Evolutionary conservation across 64 coral and sea anemone genomes (phyloP), one percentile per base, ranked within the genome.

Genomic region (Cladopsammia gracilis): DNA sequence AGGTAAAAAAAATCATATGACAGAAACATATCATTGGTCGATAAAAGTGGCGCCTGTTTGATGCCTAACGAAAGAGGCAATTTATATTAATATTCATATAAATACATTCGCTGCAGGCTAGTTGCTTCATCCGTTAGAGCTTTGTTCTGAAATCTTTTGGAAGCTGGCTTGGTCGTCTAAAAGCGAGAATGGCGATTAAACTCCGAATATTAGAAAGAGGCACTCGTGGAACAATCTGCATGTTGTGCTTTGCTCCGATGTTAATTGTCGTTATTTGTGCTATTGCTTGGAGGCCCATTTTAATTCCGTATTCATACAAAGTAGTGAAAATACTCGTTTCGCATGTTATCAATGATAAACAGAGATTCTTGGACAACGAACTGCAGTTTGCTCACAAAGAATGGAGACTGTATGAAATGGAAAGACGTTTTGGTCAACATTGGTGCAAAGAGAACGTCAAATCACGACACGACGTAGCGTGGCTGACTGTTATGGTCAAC

Each of bases 401-500:
- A 69, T 93, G 91, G 91, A 93, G 71, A 57, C 25, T 71, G 26
- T 88, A 93, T 48, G 65, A 80, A 80, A 75, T 93, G 11, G 91
- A 93, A 50, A 93, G 62, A 3, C 74, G 53, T 15, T 88, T 88
- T 71, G 74, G 62, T 10, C 49, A 93, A 64, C 48, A 71, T 46
- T 93, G 74, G 91, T 93, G 91, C 78, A 81, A 72, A 46, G 64
- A 90, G 52, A 82, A 84, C 13, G 18, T 14, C 3, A 10, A 11
- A 48, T 22, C 74, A 16, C 24, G 69, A 65, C 26, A 76, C 3
- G 34, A 77, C 5, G 71, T 75, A 7, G 71, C 86, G 3, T 96
- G 95, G 90, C 14, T 96, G 59, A 96, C 95, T 46, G 70, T 74
- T 59, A 25, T 92, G 14, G 86, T 92, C 0, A 88, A 92, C n/a